phyloP scores from a whole-genome alignment of 2,113 vertebrate genomes.

The Tragelaphus scriptus region DNA sequence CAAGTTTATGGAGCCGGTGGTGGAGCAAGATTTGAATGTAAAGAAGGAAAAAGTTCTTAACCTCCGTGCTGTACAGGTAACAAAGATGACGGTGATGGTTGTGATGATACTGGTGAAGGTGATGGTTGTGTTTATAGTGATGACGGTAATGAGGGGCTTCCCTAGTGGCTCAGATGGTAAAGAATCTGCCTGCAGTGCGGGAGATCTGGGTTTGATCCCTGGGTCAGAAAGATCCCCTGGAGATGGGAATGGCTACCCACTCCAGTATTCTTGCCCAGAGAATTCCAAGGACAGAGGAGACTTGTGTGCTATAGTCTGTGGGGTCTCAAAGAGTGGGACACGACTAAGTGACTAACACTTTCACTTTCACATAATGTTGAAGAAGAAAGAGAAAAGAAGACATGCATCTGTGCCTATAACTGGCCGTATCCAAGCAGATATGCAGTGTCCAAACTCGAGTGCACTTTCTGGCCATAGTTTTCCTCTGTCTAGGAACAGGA shows the following conservation, averaged over 20 bases:
- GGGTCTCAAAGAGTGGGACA: not conserved
- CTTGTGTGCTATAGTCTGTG: not conserved
- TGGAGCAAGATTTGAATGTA: not conserved
- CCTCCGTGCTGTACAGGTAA: not conserved
- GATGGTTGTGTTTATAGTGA: too few species aligned
- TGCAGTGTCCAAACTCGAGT: accelerated
- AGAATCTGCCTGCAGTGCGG: not conserved
- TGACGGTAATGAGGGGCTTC: accelerated
- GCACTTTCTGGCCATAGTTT: not conserved
- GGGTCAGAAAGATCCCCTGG: not conserved
- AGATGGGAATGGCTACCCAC: not conserved
- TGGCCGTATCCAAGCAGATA: not conserved
- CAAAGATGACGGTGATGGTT: too few species aligned
- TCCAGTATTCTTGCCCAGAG: not conserved
- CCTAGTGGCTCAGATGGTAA: not conserved
- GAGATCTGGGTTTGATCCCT: not conserved
- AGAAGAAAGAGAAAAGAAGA: not conserved
- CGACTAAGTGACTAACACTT: not conserved
- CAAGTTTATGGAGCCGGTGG: not conserved
- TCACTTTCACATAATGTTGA: not conserved
- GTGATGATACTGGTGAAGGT: not conserved
- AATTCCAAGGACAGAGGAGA: not conserved
- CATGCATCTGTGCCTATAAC: not conserved
- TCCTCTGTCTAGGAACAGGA: not conserved
- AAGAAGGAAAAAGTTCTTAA: not conserved